These are phyloP conservation scores for Pachydiplax longipennis DNA, from an alignment of 2,888 invertebrate genomes.

Conservation along the genomic window DNA sequence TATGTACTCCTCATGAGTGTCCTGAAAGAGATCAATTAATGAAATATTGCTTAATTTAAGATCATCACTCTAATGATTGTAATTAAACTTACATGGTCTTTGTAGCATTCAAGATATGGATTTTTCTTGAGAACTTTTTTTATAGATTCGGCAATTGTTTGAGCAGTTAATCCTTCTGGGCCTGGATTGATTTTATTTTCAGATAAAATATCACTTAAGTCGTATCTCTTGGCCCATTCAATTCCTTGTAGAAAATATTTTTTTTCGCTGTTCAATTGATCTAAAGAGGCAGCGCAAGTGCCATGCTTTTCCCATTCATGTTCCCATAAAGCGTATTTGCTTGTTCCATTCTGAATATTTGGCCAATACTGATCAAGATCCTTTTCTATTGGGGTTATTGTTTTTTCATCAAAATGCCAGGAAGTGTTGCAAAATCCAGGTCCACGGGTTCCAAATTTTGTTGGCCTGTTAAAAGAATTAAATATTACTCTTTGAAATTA, in stretches of 20 bases:
- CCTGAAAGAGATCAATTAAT: neutral
- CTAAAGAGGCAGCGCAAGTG: conserved; percentile 73
- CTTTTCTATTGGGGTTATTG: conserved; percentile 66
- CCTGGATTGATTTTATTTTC: conserved; percentile 67
- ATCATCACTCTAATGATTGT: neutral
- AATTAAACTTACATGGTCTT: conserved; percentile 60
- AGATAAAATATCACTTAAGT: conserved; percentile 68
- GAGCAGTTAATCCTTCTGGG: conserved; percentile 59
- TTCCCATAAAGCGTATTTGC: conserved; percentile 71
- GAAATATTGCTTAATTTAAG: neutral
- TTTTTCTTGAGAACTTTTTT: conserved; percentile 65
- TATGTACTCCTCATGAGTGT: conserved; percentile 66
- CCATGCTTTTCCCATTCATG: conserved; percentile 88
- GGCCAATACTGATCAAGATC: conserved; percentile 72
- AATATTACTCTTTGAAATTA: neutral
- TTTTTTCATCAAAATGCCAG: conserved; percentile 70
- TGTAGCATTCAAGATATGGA: conserved; percentile 71
- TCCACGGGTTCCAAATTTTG: conserved; percentile 70
- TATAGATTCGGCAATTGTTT: conserved; percentile 64
- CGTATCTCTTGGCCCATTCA: conserved; percentile 67
- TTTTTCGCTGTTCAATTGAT: conserved; percentile 66
- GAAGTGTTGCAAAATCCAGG: conserved; percentile 76
- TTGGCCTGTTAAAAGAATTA: conserved; percentile 65
- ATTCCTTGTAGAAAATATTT: conserved; percentile 76
- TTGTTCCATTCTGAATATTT: conserved; percentile 70